Evolutionary conservation across 2,888 invertebrate genomes (phyloP).

Genomic region (Onthophagus sagittarius): DNA sequence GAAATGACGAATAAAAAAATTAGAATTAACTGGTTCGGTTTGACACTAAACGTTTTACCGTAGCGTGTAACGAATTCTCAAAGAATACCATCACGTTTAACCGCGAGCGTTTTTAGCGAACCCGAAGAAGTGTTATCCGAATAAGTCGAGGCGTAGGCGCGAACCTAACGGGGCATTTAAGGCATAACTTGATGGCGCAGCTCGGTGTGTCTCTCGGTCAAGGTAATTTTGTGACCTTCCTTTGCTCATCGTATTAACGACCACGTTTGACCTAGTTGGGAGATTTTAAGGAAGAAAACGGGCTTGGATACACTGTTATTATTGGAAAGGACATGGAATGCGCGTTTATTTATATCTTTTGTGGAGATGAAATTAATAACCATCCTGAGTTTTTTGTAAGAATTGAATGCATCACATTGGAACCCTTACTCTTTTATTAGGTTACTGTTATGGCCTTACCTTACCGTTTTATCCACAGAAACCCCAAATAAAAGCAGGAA

Average conservation of each 20-base stretch:
- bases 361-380: too few relatives aligned
- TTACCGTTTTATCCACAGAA: too few relatives aligned
- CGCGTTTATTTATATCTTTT: too few relatives aligned
- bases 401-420: too few relatives aligned
- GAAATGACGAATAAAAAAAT: background rate
- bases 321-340: background rate
- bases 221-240: slow-evolving; percentile 10
- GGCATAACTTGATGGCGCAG: background rate
- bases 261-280: background rate
- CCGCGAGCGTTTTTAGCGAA: background rate
- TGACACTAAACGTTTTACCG: background rate
- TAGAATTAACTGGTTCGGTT: background rate
- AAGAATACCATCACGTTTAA: background rate
- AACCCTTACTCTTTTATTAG: too few relatives aligned
- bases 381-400: too few relatives aligned
- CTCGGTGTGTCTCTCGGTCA: background rate
- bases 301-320: background rate
- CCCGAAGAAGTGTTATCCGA: background rate
- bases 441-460: too few relatives aligned
- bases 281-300: background rate
- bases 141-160: background rate
- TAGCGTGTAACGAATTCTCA: background rate
- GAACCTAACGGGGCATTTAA: background rate
- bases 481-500: too few relatives aligned
- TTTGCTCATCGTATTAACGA: background rate